phyloP scores from a whole-genome alignment of 1,140 invertebrate genomes.

The Heliconius himera region DNA sequence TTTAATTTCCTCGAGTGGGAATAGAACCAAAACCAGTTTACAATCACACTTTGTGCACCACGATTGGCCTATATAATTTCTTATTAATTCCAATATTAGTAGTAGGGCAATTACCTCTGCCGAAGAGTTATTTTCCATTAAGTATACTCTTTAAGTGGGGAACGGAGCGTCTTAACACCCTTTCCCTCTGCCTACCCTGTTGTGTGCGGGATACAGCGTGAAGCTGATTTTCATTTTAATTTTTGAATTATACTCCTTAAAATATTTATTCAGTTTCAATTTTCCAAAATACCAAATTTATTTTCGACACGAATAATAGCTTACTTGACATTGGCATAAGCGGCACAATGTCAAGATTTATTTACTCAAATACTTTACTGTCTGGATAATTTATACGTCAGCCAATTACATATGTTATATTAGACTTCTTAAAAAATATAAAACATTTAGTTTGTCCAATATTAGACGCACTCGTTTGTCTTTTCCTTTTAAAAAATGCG shows the following conservation, averaged over 20 bases:
- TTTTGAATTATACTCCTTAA: not conserved
- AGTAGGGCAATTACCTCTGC: not conserved
- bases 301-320: not conserved
- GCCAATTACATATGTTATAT: not conserved
- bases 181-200: too few species aligned
- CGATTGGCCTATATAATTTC: too few species aligned
- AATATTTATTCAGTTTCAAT: not conserved
- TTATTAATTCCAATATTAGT: too few species aligned
- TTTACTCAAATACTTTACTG: not conserved
- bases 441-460: not conserved
- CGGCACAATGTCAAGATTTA: not conserved
- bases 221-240: not conserved
- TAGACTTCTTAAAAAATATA: not conserved
- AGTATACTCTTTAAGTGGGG: too few species aligned
- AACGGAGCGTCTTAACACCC: too few species aligned
- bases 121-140: too few species aligned
- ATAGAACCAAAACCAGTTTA: too few species aligned
- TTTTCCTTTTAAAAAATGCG: too few species aligned
- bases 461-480: too few species aligned
- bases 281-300: not conserved
- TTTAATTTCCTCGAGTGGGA: too few species aligned
- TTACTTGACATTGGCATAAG: not conserved
- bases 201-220: too few species aligned
- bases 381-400: not conserved
- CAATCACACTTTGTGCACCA: too few species aligned